Evolutionary conservation across 2,888 invertebrate species (phyloP), one percentile per base, ranked within the genome.

Genomic region (Thecocarcelia acutangulata): DNA sequence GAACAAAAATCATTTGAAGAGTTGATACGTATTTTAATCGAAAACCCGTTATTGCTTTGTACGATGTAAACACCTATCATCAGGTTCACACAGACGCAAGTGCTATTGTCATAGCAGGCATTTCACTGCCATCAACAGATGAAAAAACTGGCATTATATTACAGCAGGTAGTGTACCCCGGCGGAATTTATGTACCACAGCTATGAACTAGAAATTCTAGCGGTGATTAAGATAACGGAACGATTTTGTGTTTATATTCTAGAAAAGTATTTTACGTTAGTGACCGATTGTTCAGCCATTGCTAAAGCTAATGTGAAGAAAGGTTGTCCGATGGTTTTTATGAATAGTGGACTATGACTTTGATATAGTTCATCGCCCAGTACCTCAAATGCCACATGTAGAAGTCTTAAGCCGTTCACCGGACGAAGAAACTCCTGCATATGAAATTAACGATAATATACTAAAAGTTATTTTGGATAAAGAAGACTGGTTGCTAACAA

Each of bases 251-350:
- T 28, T 28, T 28, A 28, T 28, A 28, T 28, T 28, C 28, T 83
- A 11, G 83, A 74, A 3, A 80, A 83, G 46, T 68, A 50, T 1
- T 79, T 76, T 28, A 73, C 21, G 24, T 5, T 52, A 0, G 21
- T 52, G 46, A 83, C 80, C 1, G 80, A 83, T 42, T n/a, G n/a
- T n/a, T n/a, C n/a, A n/a, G n/a, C n/a, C n/a, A n/a, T n/a, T n/a
- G n/a, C n/a, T n/a, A n/a, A 54, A 17, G 42, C 75, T 15, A 78
- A 78, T n/a, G 19, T 54, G 13, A 81, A 72, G 6, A 11, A 56
- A 58, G 33, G 64, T 83, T 8, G 80, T 72, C 9, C 21, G 83
- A 19, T 82, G 77, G 82, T 74, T 74, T 58, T 50, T 82, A 44
- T 64, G 50, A 9, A 12, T 84, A 13, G 15, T 61, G 44, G 77